These are phyloP conservation scores for Drosophila yooni DNA, from an alignment of 2,888 invertebrate genomes.

Conservation along the genomic window DNA sequence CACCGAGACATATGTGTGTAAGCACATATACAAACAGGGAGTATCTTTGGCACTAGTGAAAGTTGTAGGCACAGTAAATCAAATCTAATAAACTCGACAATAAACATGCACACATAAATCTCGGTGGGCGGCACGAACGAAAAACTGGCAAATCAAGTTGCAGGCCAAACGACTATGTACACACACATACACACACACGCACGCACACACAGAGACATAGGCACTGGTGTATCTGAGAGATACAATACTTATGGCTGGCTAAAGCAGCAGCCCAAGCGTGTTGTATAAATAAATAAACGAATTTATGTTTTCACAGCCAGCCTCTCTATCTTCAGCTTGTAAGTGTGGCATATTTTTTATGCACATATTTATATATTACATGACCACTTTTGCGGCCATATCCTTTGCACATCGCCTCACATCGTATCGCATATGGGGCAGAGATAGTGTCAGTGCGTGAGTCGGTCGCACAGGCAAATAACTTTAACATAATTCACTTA, in stretches of 20 bases:
- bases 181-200: slow-evolving; percentile 23
- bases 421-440: slow-evolving; percentile 25
- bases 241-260: slow-evolving; percentile 51
- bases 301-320: slow-evolving; percentile 61
- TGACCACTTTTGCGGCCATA: slow-evolving; percentile 54
- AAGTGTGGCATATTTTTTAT: slow-evolving; percentile 52
- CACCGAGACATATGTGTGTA: neutral
- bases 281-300: slow-evolving; percentile 75
- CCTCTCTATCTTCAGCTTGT: slow-evolving; percentile 10
- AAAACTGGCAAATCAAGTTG: slow-evolving; percentile 67
- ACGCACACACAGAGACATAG: slow-evolving; percentile 12
- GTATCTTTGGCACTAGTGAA: slow-evolving; percentile 43
- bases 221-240: slow-evolving; percentile 43
- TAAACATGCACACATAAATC: slow-evolving; percentile 76
- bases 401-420: slow-evolving; percentile 23
- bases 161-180: slow-evolving; percentile 49
- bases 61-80: slow-evolving; percentile 71
- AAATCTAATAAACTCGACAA: slow-evolving; percentile 79
- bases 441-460: slow-evolving; percentile 72
- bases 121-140: slow-evolving; percentile 58
- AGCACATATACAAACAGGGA: slow-evolving; percentile 1
- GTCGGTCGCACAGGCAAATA: slow-evolving; percentile 63
- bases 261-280: slow-evolving; percentile 57
- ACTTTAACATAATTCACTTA: slow-evolving; percentile 79
- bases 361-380: slow-evolving; percentile 74